Evolutionary conservation across 2,888 invertebrate species (phyloP).

Genomic region (Pyralis farinalis): DNA sequence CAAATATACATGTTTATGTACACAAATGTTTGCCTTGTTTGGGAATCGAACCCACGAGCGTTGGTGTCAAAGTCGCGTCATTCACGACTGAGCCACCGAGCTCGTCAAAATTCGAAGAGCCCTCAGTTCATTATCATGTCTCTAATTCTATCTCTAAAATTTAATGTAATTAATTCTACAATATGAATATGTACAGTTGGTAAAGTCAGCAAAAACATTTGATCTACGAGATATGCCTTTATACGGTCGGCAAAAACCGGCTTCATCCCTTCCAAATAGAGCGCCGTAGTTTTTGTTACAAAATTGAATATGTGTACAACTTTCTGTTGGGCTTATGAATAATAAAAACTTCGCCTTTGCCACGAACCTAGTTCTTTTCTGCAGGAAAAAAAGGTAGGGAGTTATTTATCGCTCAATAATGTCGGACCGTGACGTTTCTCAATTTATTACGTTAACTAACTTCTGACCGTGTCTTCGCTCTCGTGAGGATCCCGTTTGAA

Average conservation of each 20-base stretch:
- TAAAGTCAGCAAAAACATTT: conserved; percentile 6
- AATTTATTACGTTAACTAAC: no score
- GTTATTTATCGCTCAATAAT: neutral
- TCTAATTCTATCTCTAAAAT: neutral
- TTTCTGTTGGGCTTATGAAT: conserved; percentile 6
- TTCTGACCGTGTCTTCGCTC: no score
- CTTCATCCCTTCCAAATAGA: conserved; percentile 10
- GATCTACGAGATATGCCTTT: neutral
- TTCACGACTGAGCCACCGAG: no score
- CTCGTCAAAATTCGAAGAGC: no score
- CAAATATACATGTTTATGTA: no score
- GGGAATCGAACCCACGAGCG: no score
- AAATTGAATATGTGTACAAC: conserved; percentile 17
- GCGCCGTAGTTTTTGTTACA: conserved; percentile 14
- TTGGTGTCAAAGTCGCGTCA: no score
- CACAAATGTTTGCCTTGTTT: no score
- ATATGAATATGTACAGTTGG: neutral
- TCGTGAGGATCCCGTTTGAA: no score
- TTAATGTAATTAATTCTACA: neutral
- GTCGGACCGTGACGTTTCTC: neutral
- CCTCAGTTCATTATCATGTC: no score
- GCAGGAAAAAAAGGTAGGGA: neutral
- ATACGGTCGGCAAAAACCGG: conserved; percentile 12
- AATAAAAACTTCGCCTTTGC: conserved; percentile 4
- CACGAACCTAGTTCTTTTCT: neutral